phyloP scores from a whole-genome alignment of 2,888 invertebrate genomes.

The Ormyrus pomaceus region DNA sequence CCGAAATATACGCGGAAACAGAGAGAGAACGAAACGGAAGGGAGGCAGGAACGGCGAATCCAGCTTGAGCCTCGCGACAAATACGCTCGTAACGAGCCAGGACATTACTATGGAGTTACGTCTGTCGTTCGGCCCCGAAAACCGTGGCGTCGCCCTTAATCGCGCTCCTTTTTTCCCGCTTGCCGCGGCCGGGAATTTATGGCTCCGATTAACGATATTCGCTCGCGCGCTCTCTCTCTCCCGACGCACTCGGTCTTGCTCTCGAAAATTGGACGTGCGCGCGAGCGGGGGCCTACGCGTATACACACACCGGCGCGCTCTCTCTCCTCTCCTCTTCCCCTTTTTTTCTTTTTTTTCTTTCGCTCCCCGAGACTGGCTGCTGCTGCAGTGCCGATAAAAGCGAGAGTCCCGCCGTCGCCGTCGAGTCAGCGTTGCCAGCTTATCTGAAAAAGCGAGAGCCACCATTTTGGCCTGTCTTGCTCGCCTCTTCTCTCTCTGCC shows the following conservation, averaged over 20 bases:
- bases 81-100: constrained; percentile 47
- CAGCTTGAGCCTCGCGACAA: constrained; percentile 44
- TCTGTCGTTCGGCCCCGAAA: constrained; percentile 20
- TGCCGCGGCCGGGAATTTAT: constrained; percentile 55
- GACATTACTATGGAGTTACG: constrained; percentile 50
- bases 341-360: not conserved
- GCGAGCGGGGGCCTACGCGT: constrained; percentile 4
- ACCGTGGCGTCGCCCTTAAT: constrained; percentile 36
- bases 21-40: constrained; percentile 17
- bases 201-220: constrained; percentile 58
- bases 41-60: constrained; percentile 36
- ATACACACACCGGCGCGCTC: too few relatives aligned
- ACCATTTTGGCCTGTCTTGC: constrained; percentile 36
- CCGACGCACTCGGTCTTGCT: not conserved
- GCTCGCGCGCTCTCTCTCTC: constrained; percentile 18
- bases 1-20: constrained; percentile 42
- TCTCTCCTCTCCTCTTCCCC: not conserved
- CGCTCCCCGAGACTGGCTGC: constrained; percentile 11
- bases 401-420: constrained; percentile 37
- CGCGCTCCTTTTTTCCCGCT: constrained; percentile 27
- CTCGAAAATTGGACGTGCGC: constrained; percentile 44
- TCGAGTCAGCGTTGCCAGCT: constrained; percentile 52
- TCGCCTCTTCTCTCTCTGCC: not conserved
- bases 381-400: constrained; percentile 52
- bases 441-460: constrained; percentile 44